Conservation (phyloP, 2,888 invertebrate species). For the Clitarchus hookeri region DNA sequence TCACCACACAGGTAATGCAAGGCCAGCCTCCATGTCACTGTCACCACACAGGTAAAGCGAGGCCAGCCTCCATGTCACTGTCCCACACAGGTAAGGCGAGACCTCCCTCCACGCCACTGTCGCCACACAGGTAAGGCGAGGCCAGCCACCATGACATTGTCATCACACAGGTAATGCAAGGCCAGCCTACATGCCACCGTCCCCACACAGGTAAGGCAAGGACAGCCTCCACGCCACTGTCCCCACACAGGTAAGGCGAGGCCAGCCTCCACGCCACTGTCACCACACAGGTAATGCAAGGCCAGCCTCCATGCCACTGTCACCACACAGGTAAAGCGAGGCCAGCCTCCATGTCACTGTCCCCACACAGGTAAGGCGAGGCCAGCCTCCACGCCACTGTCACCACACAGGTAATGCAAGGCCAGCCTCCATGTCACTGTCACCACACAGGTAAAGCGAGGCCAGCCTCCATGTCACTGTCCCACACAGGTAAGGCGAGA, state of each 20-base stretch:
- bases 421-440: not conserved
- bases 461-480: not conserved
- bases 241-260: not conserved
- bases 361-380: not conserved
- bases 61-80: not conserved
- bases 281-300: not conserved
- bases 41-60: slow-evolving; percentile 2
- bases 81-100: not conserved
- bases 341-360: not conserved
- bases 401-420: not conserved
- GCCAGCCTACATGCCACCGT: not conserved
- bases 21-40: not conserved
- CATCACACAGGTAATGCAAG: not conserved
- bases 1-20: slow-evolving; percentile 1
- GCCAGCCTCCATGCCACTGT: not conserved
- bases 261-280: not conserved
- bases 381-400: not conserved
- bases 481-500: not conserved
- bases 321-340: not conserved
- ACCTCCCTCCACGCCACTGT: not conserved
- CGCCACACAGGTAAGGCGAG: not conserved
- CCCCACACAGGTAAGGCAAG: not conserved
- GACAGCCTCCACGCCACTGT: not conserved
- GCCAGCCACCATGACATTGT: not conserved
- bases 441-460: not conserved